Evolutionary conservation across 2,888 invertebrate species (phyloP), one percentile per base, ranked within the genome.

Genomic region (Cerastoderma edule): DNA sequence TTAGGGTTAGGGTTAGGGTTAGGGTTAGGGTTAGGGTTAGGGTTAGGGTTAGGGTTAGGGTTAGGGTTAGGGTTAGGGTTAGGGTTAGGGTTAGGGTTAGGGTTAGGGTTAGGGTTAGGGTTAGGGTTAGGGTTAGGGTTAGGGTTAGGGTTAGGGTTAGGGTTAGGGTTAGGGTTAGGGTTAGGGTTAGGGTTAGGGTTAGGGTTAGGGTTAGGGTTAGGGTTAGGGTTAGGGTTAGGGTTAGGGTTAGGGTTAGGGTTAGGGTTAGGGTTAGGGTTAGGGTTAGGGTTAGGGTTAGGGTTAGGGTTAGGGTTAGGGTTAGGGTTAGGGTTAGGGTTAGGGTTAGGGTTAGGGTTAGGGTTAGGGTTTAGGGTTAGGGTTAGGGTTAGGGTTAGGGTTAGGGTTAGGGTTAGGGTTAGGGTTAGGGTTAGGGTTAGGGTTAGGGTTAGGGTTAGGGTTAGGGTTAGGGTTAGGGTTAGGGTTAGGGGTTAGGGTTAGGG

Each of bases 401-500:
- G 75, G 72, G 66, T 73, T 70, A 63, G 73, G 73, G 57, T 78
- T 71, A 74, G 74, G 73, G 74, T 70, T 66, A 67, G 72, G 72
- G 56, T 70, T 67, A 50, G 66, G 65, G 50, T 64, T 27, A 64
- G 72, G 71, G 67, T 68, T 67, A 67, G 76, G 76, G 67, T 76
- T 68, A 68, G 76, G 74, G 54, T 75, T 56, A 57, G 74, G 76
- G 71, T 71, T 72, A 66, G 66, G 68, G 70, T 69, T 64, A 67
- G 70, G 75, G 72, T 63, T 68, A 65, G 67, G 75, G 67, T 69
- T 68, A 64, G 75, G 75, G 80, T 83, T 83, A 81, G 83, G 81
- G 80, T 82, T 78, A 77, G n/a, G 77, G 83, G 80, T 70, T 81
- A 71, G 75, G 79, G 77, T 78, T 78, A 78, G 81, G 83, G 80